Base-by-base conservation (phyloP, 2,113 vertebrate genomes). In the Brachyhypopomus gauderio region DNA sequence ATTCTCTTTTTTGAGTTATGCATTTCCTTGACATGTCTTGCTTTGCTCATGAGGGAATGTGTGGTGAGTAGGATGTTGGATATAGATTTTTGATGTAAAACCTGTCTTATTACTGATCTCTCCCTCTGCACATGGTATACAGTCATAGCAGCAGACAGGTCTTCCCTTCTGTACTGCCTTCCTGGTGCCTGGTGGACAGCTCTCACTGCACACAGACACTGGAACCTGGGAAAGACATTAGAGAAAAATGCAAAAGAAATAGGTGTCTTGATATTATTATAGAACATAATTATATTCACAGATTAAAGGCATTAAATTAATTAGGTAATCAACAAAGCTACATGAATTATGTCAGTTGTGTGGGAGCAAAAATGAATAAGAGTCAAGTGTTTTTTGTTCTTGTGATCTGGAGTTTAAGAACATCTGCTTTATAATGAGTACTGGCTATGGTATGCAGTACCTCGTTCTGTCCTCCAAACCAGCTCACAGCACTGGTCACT, bases 41-140 rank as follows among this genome's bases (percentile, higher is more conserved):
- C 7, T 41, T 41, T n/a, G n/a, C 7, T 41, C 7, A 48, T 9
- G 6, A 9, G 6, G 45, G 12, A 48, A 48, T 5, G 12, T 5
- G 34, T 2, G 55, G 17, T 1, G 22, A 3, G 0, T 48, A 74
- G 3, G 20, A 8, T 14, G 6, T 23, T 5, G 74, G 17, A 25
- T n/a, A n/a, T n/a, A n/a, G n/a, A n/a, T n/a, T n/a, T n/a, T n/a
- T n/a, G 69, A 8, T 81, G 78, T 36, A 87, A 63, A 85, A 92
- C 92, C 90, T 89, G 91, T 91, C 2, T 56, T 71, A 71, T 91
- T 93, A 48, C 89, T 93, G 12, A 92, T 91, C 78, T 93, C 91
- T 78, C 92, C 92, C 4, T 93, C 90, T 60, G 64, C 45, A 48
- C 93, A 93, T 3, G 66, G 87, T 30, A 88, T 72, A 75, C 91